Evolutionary conservation across 2,797 vertebrate species (phyloP).

Genomic region (Ambastaia sidthimunki): DNA sequence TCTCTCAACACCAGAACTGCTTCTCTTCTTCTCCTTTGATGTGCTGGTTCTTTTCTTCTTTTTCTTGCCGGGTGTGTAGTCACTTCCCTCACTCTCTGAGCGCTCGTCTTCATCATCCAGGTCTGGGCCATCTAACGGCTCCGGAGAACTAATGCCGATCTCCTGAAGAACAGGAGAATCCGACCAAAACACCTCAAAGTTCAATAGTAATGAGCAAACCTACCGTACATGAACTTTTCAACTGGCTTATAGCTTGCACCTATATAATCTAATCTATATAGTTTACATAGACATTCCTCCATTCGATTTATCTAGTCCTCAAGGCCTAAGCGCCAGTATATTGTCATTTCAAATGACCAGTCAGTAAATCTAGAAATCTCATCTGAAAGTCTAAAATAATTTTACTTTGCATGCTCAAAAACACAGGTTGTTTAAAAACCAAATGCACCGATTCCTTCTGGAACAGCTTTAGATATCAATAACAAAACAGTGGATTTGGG

Average conservation of each 20-base stretch:
- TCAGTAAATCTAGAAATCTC: background rate
- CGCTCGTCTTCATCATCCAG: constrained; percentile 73
- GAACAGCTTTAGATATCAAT: background rate
- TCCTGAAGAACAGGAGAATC: constrained; percentile 71
- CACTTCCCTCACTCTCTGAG: constrained; percentile 96
- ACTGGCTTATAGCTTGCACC: no score
- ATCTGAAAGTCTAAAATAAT: background rate
- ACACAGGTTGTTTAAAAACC: background rate
- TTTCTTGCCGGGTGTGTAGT: constrained; percentile 95
- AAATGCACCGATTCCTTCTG: background rate
- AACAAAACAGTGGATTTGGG: background rate
- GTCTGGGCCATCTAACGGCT: constrained; percentile 78
- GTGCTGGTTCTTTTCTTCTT: constrained; percentile 90
- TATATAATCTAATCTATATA: no score
- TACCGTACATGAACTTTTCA: no score
- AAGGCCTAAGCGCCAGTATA: background rate
- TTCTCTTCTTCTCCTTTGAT: constrained; percentile 90
- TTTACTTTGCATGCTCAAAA: background rate
- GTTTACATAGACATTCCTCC: no score
- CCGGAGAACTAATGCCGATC: constrained; percentile 91
- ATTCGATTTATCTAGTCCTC: background rate
- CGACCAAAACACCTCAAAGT: no score
- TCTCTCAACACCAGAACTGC: constrained; percentile 63
- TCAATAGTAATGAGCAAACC: no score
- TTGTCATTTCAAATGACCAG: background rate